These are phyloP conservation scores for Pseudomugil tenellus DNA, from an alignment of 2,797 vertebrate species.

Conservation along the genomic window DNA sequence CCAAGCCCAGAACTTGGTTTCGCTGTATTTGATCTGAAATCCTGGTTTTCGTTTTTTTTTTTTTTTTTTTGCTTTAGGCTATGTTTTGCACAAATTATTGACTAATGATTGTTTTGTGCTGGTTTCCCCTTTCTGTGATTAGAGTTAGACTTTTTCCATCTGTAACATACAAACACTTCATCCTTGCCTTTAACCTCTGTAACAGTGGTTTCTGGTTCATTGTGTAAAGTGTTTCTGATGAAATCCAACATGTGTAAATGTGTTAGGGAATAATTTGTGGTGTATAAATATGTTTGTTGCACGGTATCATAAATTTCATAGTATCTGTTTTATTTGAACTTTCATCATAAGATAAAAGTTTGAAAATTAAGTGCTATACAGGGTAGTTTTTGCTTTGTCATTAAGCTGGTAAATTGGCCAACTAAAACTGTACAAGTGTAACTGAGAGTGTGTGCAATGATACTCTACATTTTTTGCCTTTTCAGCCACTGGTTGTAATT, in stretches of 20 bases:
- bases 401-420: slow-evolving; percentile 35
- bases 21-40: slow-evolving; percentile 8
- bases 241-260: slow-evolving; percentile 43
- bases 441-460: slow-evolving; percentile 18
- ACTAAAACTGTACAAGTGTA: slow-evolving; percentile 46
- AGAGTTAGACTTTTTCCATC: slow-evolving; percentile 29
- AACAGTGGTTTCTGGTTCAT: slow-evolving; percentile 38
- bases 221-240: slow-evolving; percentile 33
- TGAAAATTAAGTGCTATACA: slow-evolving; percentile 56
- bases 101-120: slow-evolving; percentile 18
- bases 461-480: slow-evolving; percentile 46
- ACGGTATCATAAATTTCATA: slow-evolving; percentile 35
- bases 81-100: slow-evolving; percentile 43
- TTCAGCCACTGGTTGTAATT: slow-evolving; percentile 36
- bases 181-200: slow-evolving; percentile 28
- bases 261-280: slow-evolving; percentile 11
- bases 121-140: neutral
- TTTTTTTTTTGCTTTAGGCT: neutral
- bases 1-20: neutral
- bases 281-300: slow-evolving; percentile 33
- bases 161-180: slow-evolving; percentile 32
- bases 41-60: slow-evolving; percentile 9
- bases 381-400: slow-evolving; percentile 59
- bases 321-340: slow-evolving; percentile 34
- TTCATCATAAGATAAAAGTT: slow-evolving; percentile 42